Evolutionary conservation across 2,797 vertebrate species (phyloP), one percentile per base, ranked within the genome.

Genomic region (Siniperca scherzeri): DNA sequence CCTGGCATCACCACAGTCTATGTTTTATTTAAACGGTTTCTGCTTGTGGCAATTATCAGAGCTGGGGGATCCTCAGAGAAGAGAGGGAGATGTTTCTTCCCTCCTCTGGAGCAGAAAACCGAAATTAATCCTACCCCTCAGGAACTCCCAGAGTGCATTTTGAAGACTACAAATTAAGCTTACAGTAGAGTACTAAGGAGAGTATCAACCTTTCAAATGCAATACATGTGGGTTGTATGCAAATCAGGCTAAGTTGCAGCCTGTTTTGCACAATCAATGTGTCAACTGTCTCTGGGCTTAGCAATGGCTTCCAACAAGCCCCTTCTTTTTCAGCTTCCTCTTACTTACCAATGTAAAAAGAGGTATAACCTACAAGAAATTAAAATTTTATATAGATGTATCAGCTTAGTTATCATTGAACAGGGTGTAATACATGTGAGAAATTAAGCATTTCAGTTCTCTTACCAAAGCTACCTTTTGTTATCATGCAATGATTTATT

Each of bases 11-110:
- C 36, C 65, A 25, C 6, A 38, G 27, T 77, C 65, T 62, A 80
- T 85, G 70, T 88, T 88, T 91, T 78, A 86, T 90, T 92, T 84
- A 81, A 87, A 81, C 27, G 13, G 56, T 80, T 62, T 78, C 75
- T 70, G 79, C 83, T 84, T 1, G 4, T 74, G 70, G 84, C 81
- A 74, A 80, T 87, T 83, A 83, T 81, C 82, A 82, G 69, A 85
- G 78, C 53, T 11, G n/a, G 27, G 74, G 52, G 81, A 82, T 74
- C 78, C 65, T 88, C 70, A 76, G 83, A 74, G 40, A 30, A 55
- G n/a, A 79, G 67, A 59, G 79, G 71, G 38, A 73, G 73, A 50
- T 48, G 36, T 75, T 70, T 70, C 36, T 66, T 78, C 65, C 74
- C 38, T 81, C 60, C 48, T 74, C 44, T 74, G 57, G 64, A 88